A percentile compares a stretch with the other conserved stretches of the same genome.
These are phyloP conservation scores for Diacarnus erythraeanus DNA, from an alignment of 37 sponge, comb jelly and placozoan species.

Conservation along the genomic window DNA sequence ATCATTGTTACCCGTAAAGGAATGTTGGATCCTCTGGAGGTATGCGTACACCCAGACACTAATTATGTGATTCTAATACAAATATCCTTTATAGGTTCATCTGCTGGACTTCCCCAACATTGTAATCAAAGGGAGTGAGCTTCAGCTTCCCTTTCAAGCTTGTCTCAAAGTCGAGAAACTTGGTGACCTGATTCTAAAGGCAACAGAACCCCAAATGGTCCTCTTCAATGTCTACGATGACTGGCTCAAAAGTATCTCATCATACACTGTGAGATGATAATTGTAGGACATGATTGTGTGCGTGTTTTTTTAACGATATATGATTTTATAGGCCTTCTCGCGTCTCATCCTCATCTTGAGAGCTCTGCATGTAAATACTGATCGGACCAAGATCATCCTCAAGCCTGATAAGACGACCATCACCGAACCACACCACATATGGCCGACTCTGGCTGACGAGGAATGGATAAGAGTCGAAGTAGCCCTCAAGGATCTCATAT, in stretches of 20 bases:
- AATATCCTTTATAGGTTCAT: conserved; percentile 67
- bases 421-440: conserved; percentile 99
- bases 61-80: background rate
- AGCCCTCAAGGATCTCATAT: conserved; percentile 95
- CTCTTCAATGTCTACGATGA: conserved; percentile 99
- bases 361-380: conserved; percentile 98
- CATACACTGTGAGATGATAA: conserved; percentile 86
- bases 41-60: background rate
- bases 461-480: conserved; percentile 99
- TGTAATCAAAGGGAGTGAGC: conserved; percentile 98
- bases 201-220: conserved; percentile 99
- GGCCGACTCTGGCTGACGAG: conserved; percentile 95
- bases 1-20: conserved; percentile 99
- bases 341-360: conserved; percentile 97
- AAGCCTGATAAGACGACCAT: conserved; percentile 99
- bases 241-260: conserved; percentile 99
- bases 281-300: background rate
- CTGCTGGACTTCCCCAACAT: conserved; percentile 99
- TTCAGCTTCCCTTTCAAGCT: conserved; percentile 99
- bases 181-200: conserved; percentile 97
- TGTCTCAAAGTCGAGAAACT: conserved; percentile 99
- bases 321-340: conserved; percentile 79
- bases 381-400: conserved; percentile 96
- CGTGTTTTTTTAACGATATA: no score
- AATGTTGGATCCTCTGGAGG: conserved; percentile 99